Conservation (phyloP, 2,113 vertebrate genomes). For the Cacatua alba region DNA sequence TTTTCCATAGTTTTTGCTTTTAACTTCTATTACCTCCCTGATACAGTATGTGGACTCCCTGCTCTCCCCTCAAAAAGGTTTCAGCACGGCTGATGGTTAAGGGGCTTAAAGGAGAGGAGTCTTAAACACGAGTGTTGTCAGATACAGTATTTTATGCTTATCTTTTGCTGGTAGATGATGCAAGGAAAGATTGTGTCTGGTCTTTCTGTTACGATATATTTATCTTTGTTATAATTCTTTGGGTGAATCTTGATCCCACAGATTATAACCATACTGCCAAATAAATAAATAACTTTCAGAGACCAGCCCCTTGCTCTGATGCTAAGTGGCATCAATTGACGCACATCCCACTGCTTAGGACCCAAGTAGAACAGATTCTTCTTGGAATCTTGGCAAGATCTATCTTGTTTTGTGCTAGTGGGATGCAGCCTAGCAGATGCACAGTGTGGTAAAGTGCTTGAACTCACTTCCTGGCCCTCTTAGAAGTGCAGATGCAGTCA, state of each 20-base stretch:
- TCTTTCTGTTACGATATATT: background rate
- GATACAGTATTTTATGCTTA: background rate
- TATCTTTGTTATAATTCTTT: background rate
- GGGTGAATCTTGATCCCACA: background rate
- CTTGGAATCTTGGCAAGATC: background rate
- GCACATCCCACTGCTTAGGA: background rate
- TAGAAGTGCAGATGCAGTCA: background rate
- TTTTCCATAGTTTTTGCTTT: background rate
- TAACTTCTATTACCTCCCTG: background rate
- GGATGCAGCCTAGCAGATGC: background rate
- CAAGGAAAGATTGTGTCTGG: background rate
- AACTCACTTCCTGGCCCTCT: constrained; percentile 12
- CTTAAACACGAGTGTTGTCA: background rate
- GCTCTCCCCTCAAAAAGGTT: background rate
- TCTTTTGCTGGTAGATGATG: background rate
- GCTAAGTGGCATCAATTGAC: background rate
- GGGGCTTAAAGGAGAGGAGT: background rate
- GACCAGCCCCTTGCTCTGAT: background rate
- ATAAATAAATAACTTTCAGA: background rate
- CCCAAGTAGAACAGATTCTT: background rate
- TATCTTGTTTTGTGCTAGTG: background rate
- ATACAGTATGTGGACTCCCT: background rate
- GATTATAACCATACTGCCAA: background rate
- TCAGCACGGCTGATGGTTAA: background rate
- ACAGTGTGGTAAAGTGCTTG: background rate